Conservation (phyloP, 2,113 vertebrate species). For the Psettodes erumei region DNA sequence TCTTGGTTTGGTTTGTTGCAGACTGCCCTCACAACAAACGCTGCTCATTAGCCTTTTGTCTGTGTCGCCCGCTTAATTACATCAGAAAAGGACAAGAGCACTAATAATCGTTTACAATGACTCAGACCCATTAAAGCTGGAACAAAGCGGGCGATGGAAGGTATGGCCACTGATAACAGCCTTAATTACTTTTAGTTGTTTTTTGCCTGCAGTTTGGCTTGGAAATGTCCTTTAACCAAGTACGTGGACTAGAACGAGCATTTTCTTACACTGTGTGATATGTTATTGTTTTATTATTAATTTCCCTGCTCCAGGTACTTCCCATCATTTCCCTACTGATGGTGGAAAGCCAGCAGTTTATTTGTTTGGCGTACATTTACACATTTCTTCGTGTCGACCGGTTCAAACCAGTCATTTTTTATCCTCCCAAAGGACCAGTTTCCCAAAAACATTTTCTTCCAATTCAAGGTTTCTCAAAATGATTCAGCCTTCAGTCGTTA, state of each 20-base stretch:
- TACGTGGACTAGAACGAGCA: neutral
- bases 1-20: constrained; percentile 14
- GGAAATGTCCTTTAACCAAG: neutral
- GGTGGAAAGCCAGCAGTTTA: neutral
- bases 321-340: neutral
- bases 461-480: constrained; percentile 5
- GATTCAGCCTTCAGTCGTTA: neutral
- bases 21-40: constrained; percentile 23
- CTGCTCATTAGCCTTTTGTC: constrained; percentile 63
- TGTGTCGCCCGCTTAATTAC: constrained; percentile 46
- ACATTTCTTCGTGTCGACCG: constrained; percentile 1
- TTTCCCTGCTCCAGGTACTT: neutral
- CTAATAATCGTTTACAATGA: constrained; percentile 49
- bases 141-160: constrained; percentile 31
- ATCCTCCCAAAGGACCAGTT: constrained; percentile 3
- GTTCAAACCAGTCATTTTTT: constrained; percentile 3
- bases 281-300: constrained; percentile 1
- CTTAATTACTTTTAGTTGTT: neutral
- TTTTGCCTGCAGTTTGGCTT: neutral
- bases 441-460: constrained; percentile 13
- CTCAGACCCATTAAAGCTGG: constrained; percentile 42
- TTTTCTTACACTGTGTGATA: neutral
- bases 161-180: neutral
- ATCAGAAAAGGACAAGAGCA: constrained; percentile 49
- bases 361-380: neutral